A percentile compares a stretch with the other conserved stretches of the same genome.
Conservation (phyloP, 2,113 vertebrate species). For the Cervus canadensis region DNA sequence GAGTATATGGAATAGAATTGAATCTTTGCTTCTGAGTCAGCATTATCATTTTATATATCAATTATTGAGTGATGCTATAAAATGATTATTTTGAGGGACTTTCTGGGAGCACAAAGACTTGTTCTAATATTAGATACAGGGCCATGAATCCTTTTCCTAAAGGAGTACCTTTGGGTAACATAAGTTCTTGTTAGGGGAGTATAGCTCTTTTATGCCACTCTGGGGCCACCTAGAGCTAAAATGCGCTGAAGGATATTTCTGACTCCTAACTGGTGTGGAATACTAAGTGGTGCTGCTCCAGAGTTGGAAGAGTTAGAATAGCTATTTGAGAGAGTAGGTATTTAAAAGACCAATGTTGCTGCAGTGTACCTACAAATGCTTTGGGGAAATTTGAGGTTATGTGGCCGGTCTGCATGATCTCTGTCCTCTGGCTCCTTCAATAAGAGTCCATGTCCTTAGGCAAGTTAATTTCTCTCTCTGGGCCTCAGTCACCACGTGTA, state of each 20-base stretch:
- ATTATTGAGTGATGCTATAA: background rate
- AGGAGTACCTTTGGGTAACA: background rate
- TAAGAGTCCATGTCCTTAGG: background rate
- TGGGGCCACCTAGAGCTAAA: background rate
- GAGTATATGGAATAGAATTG: background rate
- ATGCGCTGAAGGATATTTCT: background rate
- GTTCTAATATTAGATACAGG: background rate
- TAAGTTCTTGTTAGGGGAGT: background rate
- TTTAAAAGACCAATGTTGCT: background rate
- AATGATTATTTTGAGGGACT: background rate
- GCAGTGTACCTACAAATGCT: background rate
- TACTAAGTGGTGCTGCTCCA: background rate
- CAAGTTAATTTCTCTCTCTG: background rate
- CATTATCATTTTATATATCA: background rate
- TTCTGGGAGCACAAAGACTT: background rate
- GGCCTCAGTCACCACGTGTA: background rate
- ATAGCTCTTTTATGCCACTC: background rate
- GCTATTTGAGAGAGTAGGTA: background rate
- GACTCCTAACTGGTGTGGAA: background rate
- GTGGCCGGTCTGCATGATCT: background rate
- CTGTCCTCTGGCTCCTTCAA: background rate
- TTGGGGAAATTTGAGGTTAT: background rate
- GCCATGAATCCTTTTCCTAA: background rate
- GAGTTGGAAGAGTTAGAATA: background rate
- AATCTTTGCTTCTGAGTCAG: background rate